These are phyloP conservation scores for Corticium candelabrum DNA, from an alignment of 37 sponge, comb jelly and placozoan genomes.

Conservation along the genomic window DNA sequence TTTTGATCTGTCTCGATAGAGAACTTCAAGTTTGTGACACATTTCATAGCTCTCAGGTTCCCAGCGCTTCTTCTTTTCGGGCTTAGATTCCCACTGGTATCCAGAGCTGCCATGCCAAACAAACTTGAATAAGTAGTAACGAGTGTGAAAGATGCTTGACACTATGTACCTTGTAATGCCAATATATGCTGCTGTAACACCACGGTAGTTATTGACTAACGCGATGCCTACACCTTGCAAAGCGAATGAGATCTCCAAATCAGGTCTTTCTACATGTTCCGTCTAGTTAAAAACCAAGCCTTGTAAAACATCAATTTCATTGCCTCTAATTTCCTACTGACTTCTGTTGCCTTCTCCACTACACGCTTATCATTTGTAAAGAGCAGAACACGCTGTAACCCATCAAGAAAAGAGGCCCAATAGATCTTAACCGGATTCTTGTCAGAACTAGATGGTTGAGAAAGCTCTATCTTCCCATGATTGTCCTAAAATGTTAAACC, in stretches of 20 bases:
- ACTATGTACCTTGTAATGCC: conserved; percentile 1
- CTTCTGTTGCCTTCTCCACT: conserved; percentile 15
- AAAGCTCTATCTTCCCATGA: too few species aligned
- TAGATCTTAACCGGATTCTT: conserved; percentile 15
- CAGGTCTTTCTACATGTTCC: background rate
- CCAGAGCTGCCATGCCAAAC: background rate
- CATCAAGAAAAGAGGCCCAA: conserved; percentile 66
- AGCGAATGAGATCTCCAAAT: background rate
- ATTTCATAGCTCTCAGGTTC: background rate
- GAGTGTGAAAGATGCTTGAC: background rate
- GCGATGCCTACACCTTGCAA: background rate
- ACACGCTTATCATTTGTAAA: conserved; percentile 43
- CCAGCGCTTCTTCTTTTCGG: background rate
- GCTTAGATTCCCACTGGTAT: background rate
- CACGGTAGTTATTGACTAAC: background rate
- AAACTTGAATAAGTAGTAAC: background rate
- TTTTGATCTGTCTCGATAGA: background rate
- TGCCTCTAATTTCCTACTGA: background rate
- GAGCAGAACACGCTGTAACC: conserved; percentile 60
- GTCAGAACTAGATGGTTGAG: too few species aligned
- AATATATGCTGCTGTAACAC: background rate
- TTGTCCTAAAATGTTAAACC: too few species aligned
- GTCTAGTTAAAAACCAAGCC: background rate
- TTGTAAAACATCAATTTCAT: too few species aligned
- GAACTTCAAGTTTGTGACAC: background rate